Conservation (phyloP, 2,797 vertebrate genomes). For the Parauchenoglanis ngamensis region DNA sequence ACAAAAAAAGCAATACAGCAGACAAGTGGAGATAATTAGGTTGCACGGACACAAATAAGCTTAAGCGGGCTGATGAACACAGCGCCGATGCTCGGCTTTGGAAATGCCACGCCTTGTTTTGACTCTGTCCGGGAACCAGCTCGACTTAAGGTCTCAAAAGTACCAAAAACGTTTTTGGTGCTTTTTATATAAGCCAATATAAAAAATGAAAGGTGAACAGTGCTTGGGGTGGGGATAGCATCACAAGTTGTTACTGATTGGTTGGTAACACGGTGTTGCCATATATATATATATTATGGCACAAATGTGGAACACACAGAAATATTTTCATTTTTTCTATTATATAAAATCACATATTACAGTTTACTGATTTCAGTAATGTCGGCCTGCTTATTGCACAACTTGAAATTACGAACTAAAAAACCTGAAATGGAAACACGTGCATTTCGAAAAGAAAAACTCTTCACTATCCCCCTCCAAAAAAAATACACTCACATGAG, state of each 20-base stretch:
- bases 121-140: conserved; percentile 9
- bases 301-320: background rate
- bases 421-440: no score
- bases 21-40: conserved; percentile 58
- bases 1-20: conserved; percentile 29
- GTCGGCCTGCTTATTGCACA: no score
- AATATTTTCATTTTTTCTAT: background rate
- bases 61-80: conserved; percentile 26
- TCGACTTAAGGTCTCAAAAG: background rate
- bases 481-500: no score
- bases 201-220: background rate
- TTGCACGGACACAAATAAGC: conserved; percentile 22
- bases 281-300: background rate
- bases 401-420: no score
- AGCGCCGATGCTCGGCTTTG: background rate
- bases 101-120: background rate
- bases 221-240: background rate
- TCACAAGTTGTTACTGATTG: background rate
- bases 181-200: background rate
- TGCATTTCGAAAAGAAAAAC: no score
- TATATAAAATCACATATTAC: background rate
- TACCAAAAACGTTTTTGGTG: background rate
- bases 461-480: no score
- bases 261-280: background rate
- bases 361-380: no score